Conservation (phyloP, 2,113 vertebrate genomes). For the Riparia riparia region DNA sequence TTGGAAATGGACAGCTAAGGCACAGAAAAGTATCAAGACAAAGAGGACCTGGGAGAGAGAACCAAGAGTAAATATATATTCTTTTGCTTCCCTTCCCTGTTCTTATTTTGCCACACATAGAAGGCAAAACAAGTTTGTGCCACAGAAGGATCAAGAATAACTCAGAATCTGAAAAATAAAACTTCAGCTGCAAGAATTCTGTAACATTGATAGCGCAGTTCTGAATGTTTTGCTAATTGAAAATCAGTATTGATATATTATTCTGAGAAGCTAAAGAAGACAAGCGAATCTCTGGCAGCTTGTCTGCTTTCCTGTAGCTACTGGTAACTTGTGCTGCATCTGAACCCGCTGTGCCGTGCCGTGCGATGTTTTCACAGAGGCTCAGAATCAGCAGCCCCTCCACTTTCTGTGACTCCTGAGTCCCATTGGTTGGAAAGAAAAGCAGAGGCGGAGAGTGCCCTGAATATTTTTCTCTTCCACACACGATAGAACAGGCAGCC, state of each 20-base stretch:
- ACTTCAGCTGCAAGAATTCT: not conserved
- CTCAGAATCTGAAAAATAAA: not conserved
- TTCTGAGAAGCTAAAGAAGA: not conserved
- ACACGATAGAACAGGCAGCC: slow-evolving; percentile 46
- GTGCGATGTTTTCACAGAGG: slow-evolving; percentile 4
- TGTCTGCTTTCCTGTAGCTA: not conserved
- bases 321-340: not conserved
- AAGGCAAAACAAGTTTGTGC: not conserved
- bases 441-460: slow-evolving; percentile 65
- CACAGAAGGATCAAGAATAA: not conserved
- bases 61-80: not conserved
- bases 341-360: not conserved
- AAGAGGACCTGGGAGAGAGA: not conserved
- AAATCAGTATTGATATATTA: not conserved
- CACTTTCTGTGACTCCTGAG: not conserved
- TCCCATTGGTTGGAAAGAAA: slow-evolving; percentile 73
- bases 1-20: not conserved
- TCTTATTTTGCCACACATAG: not conserved
- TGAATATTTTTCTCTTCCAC: slow-evolving; percentile 31
- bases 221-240: not conserved
- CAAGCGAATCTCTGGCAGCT: not conserved
- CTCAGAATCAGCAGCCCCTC: not conserved
- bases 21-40: not conserved
- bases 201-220: not conserved
- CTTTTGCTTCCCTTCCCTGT: not conserved